Evolutionary conservation across 2,113 vertebrate genomes (phyloP).

Genomic region (Bombycilla garrulus): DNA sequence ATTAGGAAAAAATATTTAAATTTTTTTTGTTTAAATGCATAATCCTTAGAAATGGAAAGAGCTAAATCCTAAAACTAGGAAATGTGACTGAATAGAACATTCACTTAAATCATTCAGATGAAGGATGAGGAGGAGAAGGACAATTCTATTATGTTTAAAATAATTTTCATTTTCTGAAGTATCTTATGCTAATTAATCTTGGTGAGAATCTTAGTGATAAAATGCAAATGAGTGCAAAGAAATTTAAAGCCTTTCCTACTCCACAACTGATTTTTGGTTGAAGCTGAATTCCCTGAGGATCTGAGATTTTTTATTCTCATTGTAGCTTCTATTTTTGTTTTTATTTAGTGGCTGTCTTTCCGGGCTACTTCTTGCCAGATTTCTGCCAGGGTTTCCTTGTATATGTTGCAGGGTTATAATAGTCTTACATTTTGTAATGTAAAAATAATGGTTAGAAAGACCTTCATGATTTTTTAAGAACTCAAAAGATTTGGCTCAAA

Average conservation of each 20-base stretch:
- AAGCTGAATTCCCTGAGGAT: background rate
- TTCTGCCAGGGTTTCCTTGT: background rate
- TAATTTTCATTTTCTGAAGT: background rate
- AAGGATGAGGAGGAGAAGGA: background rate
- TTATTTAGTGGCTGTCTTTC: background rate
- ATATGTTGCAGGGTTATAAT: background rate
- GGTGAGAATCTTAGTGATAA: background rate
- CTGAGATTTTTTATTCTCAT: background rate
- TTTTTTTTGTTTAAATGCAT: background rate
- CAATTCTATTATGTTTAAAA: background rate
- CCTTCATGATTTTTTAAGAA: background rate
- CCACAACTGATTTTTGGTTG: background rate
- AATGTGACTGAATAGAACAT: background rate
- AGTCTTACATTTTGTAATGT: background rate
- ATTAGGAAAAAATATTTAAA: background rate
- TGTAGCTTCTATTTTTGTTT: background rate
- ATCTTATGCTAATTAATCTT: background rate
- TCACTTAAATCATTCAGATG: background rate
- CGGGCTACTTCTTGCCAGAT: background rate
- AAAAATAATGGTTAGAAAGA: background rate
- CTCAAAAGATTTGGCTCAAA: background rate
- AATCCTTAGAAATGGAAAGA: background rate
- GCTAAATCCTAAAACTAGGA: background rate
- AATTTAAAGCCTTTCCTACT: background rate
- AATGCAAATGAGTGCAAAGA: background rate